Evolutionary conservation across 2,888 invertebrate species (phyloP).

Genomic region (Schizotus pectinicornis): DNA sequence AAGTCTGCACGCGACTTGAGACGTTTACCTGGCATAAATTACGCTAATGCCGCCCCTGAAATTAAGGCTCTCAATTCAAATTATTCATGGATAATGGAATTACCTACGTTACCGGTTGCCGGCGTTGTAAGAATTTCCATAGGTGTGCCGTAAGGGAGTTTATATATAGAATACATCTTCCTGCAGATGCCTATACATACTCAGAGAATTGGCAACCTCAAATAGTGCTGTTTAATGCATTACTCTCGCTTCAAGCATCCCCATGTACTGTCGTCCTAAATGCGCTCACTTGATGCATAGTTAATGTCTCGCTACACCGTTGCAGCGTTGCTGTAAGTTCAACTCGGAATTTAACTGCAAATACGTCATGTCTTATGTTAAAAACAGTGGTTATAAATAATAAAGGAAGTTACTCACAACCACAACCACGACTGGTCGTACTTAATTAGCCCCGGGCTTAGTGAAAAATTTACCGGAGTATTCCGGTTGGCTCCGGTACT

Average conservation of each 20-base stretch:
- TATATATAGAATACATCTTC: constrained; percentile 15
- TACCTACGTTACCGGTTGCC: neutral
- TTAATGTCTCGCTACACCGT: constrained; percentile 19
- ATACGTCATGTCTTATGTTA: too few relatives aligned
- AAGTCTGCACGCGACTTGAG: too few relatives aligned
- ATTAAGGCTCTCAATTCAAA: neutral
- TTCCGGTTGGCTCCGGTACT: too few relatives aligned
- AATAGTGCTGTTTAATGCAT: constrained; percentile 28
- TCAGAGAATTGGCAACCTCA: constrained; percentile 27
- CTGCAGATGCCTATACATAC: constrained; percentile 21
- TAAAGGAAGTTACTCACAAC: too few relatives aligned
- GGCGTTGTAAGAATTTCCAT: too few relatives aligned
- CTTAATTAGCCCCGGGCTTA: too few relatives aligned
- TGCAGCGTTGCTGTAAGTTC: constrained; percentile 10
- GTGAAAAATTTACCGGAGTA: too few relatives aligned
- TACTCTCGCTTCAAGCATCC: constrained; percentile 18
- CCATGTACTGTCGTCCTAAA: constrained; percentile 23
- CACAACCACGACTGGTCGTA: too few relatives aligned
- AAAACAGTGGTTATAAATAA: too few relatives aligned
- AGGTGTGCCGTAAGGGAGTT: neutral
- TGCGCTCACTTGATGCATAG: constrained; percentile 24
- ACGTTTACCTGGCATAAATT: too few relatives aligned
- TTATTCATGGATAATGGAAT: neutral
- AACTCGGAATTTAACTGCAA: too few relatives aligned
- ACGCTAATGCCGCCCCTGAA: neutral